Evolutionary conservation across 2,113 vertebrate genomes (phyloP).

Genomic region (Vulpes vulpes): DNA sequence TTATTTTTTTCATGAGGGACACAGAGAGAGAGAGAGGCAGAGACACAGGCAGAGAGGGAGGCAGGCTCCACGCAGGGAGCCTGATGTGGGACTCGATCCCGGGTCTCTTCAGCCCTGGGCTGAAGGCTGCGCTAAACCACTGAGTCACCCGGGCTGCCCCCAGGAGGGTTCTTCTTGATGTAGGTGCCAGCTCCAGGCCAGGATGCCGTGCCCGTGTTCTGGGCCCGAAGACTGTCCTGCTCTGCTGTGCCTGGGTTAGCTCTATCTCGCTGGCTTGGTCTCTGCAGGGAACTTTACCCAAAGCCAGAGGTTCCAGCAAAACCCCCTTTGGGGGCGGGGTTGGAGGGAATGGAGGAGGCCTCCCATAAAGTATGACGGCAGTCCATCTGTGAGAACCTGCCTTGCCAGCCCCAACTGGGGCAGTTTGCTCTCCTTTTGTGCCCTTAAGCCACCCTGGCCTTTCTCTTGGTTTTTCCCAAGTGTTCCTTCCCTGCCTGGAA

Average conservation of each 20-base stretch:
- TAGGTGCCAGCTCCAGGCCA: not conserved
- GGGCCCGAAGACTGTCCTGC: rapidly evolving
- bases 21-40: too few relatives aligned
- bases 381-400: not conserved
- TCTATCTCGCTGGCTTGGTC: not conserved
- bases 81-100: too few relatives aligned
- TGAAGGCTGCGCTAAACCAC: too few relatives aligned
- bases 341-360: not conserved
- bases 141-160: too few relatives aligned
- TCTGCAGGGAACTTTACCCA: not conserved
- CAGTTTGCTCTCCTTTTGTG: not conserved
- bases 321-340: not conserved
- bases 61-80: too few relatives aligned
- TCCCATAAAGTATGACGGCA: too few relatives aligned
- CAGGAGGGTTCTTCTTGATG: not conserved
- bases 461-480: not conserved
- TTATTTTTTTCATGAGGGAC: too few relatives aligned
- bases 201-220: not conserved
- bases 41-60: too few relatives aligned
- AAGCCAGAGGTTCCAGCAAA: not conserved
- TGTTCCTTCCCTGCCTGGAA: not conserved
- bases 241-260: not conserved
- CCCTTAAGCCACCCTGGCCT: not conserved
- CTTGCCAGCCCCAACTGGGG: not conserved
- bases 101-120: too few relatives aligned